Base-by-base conservation (phyloP, 2,888 invertebrate species). In the Acrobasis repandana region DNA sequence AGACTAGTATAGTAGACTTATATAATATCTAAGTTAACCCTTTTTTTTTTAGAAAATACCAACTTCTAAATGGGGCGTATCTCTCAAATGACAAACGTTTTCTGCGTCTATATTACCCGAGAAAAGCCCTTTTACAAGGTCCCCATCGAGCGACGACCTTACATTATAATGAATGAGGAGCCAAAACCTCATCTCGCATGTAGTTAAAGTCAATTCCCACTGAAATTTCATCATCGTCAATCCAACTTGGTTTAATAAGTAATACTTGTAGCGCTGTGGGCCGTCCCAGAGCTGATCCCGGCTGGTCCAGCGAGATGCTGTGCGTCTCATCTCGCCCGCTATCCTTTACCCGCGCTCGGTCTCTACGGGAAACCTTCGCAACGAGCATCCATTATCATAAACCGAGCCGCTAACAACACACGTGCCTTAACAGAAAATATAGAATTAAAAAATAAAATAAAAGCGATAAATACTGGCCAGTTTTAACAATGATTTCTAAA, bases 221-320 rank as follows among this genome's bases (percentile, higher is more conserved):
- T 84, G 90, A 90, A 90, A 90, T 90, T 90, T 85, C 90, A 90
- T 91, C 91, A 92, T 92, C 90, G 91, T 90, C 90, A 90, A 85
- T 89, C 85, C 83, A 85, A 86, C 83, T 85, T 82, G 76, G 84
- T 83, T 89, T 88, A 90, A 89, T 90, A 90, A 90, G 89, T 90
- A 83, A 88, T 86, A 81, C 77, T 83, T 74, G 65, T 47, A 59
- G 80, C 72, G 80, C 80, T 71, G 82, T 87, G 89, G 89, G 88
- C 84, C 79, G 87, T 86, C 88, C 89, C 90, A 56, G 73, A 76
- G 81, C 85, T 71, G 73, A 69, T 72, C 69, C 77, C 73, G 77
- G 82, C 71, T 75, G 84, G 83, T 85, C 88, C 84, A 82, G 87
- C 72, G 90, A 88, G 88, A 85, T 83, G 80, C 76, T 69, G 74